Base-by-base conservation (phyloP, 2,888 invertebrate genomes). In the Drosophila paramelanica region DNA sequence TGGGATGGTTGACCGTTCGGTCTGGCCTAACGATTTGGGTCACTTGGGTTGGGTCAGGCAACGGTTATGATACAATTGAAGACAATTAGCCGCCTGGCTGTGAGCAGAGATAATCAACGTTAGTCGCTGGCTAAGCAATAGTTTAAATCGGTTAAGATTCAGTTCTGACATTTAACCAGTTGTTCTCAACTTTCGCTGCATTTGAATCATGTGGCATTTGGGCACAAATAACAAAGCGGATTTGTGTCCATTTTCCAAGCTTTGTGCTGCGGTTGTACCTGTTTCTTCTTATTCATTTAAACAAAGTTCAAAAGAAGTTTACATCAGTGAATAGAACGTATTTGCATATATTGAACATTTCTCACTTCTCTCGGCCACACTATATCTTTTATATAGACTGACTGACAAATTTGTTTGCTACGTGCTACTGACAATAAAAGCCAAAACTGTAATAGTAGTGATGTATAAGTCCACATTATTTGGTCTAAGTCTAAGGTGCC, bases 11-110 rank as follows among this genome's bases (percentile, higher is more conserved):
- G 73, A 65, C 75, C 81, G 73, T 68, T 74, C 74, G 20, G 67
- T 50, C 68, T 71, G 79, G 57, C 41, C 77, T 52, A 33, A 46
- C 25, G 84, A 82, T 86, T 86, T 82, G 73, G 82, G 82, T 81
- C 81, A 86, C 58, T 64, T 62, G 67, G 66, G 71, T 65, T 73
- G 73, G 88, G 88, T 88, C 85, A 85, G 49, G 59, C 88, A 85
- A 85, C 85, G 88, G 85, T 81, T 88, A 82, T 86, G 83, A 82
- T 80, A 85, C 83, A 85, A 85, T 85, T 88, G 83, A 80, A 77
- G 81, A 75, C 83, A 85, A 88, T 85, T 85, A 86, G 81, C 67
- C 68, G 42, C 42, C n/a, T 55, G 58, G 36, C 55, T 33, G 42
- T 50, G 47, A 10, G 14, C 51, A 17, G 46, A 56, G 71, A 74